These are phyloP conservation scores for Craseonycteris thonglongyai DNA, from an alignment of 2,113 vertebrate species.

Conservation along the genomic window DNA sequence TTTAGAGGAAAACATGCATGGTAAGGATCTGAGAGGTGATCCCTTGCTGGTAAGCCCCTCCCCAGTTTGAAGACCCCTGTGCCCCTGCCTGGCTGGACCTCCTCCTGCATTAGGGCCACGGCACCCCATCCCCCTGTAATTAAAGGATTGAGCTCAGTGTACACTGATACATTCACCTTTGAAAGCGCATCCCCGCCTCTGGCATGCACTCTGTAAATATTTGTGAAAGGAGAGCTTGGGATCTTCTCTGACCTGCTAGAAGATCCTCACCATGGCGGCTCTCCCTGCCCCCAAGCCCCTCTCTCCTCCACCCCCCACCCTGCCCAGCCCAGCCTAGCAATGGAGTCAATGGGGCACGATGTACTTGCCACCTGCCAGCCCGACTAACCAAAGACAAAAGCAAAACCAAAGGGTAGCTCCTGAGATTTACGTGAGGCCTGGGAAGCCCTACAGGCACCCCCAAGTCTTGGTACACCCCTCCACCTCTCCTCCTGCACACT, in stretches of 20 bases:
- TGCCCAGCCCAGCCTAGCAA: not conserved
- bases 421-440: not conserved
- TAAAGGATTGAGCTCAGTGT: not conserved
- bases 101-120: not conserved
- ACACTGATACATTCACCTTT: not conserved
- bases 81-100: not conserved
- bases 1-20: fast-evolving
- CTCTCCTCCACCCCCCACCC: not conserved
- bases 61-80: not conserved
- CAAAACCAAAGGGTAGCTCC: not conserved
- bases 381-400: not conserved
- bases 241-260: not conserved
- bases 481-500: not conserved
- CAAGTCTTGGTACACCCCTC: not conserved
- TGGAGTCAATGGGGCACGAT: not conserved
- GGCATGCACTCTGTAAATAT: not conserved
- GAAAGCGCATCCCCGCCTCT: not conserved
- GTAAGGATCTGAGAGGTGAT: not conserved
- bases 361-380: not conserved
- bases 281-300: not conserved
- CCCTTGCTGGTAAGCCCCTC: not conserved
- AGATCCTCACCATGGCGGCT: not conserved
- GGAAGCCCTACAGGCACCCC: not conserved
- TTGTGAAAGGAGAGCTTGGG: not conserved
- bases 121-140: not conserved